Evolutionary conservation across 37 sponge, comb jelly and placozoan species (phyloP).

Genomic region (Hormiphora californensis): DNA sequence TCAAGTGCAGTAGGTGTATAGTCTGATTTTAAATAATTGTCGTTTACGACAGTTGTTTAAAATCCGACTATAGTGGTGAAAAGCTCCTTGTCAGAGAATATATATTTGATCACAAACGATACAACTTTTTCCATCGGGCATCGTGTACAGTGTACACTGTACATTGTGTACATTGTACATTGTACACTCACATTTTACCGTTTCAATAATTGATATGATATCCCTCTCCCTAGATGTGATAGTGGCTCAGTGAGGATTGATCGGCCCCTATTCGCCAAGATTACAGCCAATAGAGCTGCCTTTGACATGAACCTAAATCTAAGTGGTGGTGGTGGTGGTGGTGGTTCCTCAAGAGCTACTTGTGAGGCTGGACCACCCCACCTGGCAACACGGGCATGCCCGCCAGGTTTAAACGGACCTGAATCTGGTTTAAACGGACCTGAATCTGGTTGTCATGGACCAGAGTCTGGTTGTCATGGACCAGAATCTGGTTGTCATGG

Average conservation of each 20-base stretch:
- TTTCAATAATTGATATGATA: no score
- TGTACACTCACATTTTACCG: background rate
- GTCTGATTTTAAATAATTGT: no score
- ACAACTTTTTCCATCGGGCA: no score
- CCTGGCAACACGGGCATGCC: background rate
- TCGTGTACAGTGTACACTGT: background rate
- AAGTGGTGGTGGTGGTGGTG: background rate
- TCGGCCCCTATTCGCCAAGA: constrained; percentile 44
- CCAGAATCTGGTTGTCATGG: background rate
- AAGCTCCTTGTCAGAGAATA: no score
- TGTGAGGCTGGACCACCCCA: background rate
- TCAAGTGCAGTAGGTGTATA: no score
- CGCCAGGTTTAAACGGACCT: no score
- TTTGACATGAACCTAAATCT: background rate
- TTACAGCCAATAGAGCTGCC: constrained; percentile 27
- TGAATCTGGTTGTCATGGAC: background rate
- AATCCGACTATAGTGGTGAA: no score
- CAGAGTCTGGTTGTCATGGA: background rate
- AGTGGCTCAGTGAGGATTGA: background rate
- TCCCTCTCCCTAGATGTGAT: constrained; percentile 20
- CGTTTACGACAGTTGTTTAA: no score
- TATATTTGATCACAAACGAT: no score
- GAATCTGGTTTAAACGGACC: no score
- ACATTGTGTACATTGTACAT: background rate
- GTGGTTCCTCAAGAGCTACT: background rate